Evolutionary conservation across 1,140 invertebrate species (phyloP).

Genomic region (Piezodorus guildinii): DNA sequence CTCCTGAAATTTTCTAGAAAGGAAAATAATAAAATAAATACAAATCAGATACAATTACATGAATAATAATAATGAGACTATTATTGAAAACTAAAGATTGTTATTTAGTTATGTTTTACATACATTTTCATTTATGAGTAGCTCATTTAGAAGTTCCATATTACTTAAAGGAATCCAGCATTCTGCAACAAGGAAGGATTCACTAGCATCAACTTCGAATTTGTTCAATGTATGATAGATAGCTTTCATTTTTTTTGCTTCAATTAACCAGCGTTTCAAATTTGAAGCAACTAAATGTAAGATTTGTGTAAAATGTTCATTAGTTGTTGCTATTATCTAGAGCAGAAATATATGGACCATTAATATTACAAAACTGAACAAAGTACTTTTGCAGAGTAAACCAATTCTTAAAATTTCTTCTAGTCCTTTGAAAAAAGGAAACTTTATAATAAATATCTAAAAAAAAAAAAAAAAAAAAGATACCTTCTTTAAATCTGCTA

Average conservation of each 20-base stretch:
- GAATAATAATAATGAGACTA: background rate
- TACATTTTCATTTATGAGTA: constrained; percentile 70
- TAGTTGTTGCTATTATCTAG: constrained; percentile 73
- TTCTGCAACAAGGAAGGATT: constrained; percentile 90
- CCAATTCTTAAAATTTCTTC: too few species aligned
- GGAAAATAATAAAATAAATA: background rate
- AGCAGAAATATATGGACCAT: constrained; percentile 52
- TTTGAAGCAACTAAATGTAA: constrained; percentile 79
- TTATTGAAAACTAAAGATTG: background rate
- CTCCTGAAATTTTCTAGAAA: background rate
- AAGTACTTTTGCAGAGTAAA: too few species aligned
- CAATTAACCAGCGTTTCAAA: constrained; percentile 82
- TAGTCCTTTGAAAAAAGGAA: background rate
- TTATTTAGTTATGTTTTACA: background rate
- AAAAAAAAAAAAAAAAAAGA: background rate
- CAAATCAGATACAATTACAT: background rate
- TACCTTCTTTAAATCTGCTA: constrained; percentile 10
- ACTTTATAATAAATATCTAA: background rate
- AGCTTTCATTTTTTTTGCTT: constrained; percentile 84
- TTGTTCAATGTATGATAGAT: constrained; percentile 85
- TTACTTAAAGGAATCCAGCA: constrained; percentile 92
- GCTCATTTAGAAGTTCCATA: constrained; percentile 72
- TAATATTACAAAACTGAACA: too few species aligned
- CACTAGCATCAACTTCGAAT: constrained; percentile 84
- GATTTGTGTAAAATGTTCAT: constrained; percentile 79